Evolutionary conservation across 2,888 invertebrate species (phyloP).

Genomic region (Coenonympha arcania): DNA sequence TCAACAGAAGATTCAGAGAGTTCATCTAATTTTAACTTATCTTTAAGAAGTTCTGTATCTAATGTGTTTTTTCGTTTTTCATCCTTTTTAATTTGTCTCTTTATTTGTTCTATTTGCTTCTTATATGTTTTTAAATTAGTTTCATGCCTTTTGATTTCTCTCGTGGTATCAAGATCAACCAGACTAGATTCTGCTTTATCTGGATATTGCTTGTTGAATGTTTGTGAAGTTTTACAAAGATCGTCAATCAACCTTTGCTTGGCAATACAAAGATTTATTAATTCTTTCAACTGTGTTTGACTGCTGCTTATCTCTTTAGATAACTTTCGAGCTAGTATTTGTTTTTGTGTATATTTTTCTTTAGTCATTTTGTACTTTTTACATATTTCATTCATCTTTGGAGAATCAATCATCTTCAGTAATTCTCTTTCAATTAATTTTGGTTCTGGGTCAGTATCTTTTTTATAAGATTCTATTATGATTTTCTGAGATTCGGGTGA

Average conservation of each 20-base stretch:
- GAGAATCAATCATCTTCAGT: constrained; percentile 69
- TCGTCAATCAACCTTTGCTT: constrained; percentile 84
- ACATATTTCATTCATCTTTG: constrained; percentile 65
- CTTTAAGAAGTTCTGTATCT: constrained; percentile 77
- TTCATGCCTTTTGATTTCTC: constrained; percentile 81
- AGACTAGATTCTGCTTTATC: constrained; percentile 76
- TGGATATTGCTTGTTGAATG: constrained; percentile 57
- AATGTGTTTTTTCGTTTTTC: constrained; percentile 80
- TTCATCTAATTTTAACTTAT: constrained; percentile 69
- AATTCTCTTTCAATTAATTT: constrained; percentile 69
- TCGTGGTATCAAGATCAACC: constrained; percentile 71
- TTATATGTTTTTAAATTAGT: constrained; percentile 82
- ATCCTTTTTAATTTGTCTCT: constrained; percentile 81
- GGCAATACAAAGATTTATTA: constrained; percentile 77
- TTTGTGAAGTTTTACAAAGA: constrained; percentile 62
- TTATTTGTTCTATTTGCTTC: constrained; percentile 83
- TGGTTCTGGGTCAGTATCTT: constrained; percentile 71
- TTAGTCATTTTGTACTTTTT: constrained; percentile 72
- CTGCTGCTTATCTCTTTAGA: constrained; percentile 77
- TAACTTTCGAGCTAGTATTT: constrained; percentile 62
- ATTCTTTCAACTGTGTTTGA: constrained; percentile 80
- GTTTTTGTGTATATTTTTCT: constrained; percentile 69
- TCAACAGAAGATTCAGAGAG: constrained; percentile 68
- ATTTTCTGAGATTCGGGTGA: constrained; percentile 71
- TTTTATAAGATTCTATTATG: constrained; percentile 72